Evolutionary conservation across 2,113 vertebrate species (phyloP).

Genomic region (Centropus bengalensis): DNA sequence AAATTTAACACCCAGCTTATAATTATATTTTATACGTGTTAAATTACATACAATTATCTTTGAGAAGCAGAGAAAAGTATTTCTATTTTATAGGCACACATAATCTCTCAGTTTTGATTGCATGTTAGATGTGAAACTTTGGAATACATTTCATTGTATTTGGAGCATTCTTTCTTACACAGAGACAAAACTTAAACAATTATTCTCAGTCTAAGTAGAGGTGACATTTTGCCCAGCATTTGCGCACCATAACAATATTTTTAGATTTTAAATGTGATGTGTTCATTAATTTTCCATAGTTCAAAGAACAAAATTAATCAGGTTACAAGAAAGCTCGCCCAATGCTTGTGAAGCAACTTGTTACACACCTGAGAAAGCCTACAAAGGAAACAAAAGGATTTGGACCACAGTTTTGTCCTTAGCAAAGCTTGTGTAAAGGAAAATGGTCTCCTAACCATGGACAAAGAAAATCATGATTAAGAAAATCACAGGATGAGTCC

Average conservation of each 20-base stretch:
- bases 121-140: neutral
- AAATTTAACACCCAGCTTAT: conserved; percentile 21
- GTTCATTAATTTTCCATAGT: neutral
- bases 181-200: neutral
- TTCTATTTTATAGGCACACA: neutral
- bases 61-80: neutral
- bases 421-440: neutral
- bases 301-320: neutral
- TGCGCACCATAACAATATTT: neutral
- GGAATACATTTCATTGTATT: neutral
- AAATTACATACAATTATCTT: conserved; percentile 25
- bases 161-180: neutral
- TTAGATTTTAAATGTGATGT: neutral
- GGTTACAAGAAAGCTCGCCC: neutral
- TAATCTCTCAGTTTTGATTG: neutral
- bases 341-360: neutral
- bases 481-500: neutral
- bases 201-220: neutral
- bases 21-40: neutral
- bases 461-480: neutral
- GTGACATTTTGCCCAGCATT: neutral
- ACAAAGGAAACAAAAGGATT: neutral
- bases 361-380: neutral
- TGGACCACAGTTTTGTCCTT: neutral
- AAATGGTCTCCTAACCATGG: neutral